A percentile compares a stretch with the other conserved stretches of the same genome.
phyloP scores from a whole-genome alignment of 1,140 invertebrate genomes.

The Achroia grisella region DNA sequence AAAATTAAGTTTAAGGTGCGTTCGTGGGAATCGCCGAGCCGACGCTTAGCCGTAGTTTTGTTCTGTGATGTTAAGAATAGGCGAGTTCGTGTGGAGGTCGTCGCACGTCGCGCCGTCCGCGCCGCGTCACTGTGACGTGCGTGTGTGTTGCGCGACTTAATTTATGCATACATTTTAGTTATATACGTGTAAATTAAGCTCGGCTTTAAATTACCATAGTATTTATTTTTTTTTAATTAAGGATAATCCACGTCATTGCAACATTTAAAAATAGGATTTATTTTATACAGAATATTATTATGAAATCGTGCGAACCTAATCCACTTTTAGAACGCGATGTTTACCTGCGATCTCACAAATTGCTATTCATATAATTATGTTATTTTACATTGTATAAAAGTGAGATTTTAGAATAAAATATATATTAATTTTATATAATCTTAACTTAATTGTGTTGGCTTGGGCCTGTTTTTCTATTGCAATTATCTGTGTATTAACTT shows the following conservation, averaged over 20 bases:
- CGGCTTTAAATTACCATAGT: conserved; percentile 64
- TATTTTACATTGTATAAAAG: not conserved
- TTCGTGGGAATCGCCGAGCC: conserved; percentile 9
- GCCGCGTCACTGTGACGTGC: not conserved
- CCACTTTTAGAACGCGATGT: not conserved
- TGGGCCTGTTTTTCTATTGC: too few species aligned
- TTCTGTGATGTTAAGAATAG: conserved; percentile 60
- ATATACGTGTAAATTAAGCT: conserved; percentile 52
- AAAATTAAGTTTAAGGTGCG: too few species aligned
- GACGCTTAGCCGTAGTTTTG: conserved; percentile 54
- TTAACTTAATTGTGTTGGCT: too few species aligned
- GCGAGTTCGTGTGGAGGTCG: conserved; percentile 28
- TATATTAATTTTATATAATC: too few species aligned
- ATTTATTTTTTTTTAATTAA: conserved; percentile 58
- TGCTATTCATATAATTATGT: not conserved
- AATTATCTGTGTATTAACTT: too few species aligned
- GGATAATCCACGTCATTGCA: conserved; percentile 36
- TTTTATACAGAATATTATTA: too few species aligned
- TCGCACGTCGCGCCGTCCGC: conserved; percentile 11
- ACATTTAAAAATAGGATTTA: too few species aligned
- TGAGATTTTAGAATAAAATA: not conserved
- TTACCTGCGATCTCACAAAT: not conserved
- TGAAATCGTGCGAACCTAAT: not conserved
- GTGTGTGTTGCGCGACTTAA: conserved; percentile 8
- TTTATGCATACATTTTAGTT: conserved; percentile 21